Conservation (phyloP, 2,888 invertebrate genomes). For the Pediacus dermestoides region DNA sequence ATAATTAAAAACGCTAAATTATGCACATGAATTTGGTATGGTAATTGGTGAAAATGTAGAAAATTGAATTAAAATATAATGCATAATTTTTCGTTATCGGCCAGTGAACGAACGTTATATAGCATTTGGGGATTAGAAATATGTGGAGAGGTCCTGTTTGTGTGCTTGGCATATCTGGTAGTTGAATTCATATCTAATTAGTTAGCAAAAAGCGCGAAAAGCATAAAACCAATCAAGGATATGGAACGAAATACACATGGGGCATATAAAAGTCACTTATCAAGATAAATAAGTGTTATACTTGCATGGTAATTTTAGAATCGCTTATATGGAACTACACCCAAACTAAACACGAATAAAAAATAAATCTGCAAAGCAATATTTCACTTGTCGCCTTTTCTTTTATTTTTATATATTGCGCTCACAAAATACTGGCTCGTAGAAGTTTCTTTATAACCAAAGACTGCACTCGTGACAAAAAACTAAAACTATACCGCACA, state of each 20-base stretch:
- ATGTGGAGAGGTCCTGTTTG: background rate
- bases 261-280: constrained; percentile 33
- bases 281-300: constrained; percentile 28
- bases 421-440: too few species aligned
- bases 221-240: constrained; percentile 29
- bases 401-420: too few species aligned
- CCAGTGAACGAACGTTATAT: background rate
- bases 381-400: too few species aligned
- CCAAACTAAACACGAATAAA: background rate
- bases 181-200: constrained; percentile 17
- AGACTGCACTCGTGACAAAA: too few species aligned
- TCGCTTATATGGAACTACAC: constrained; percentile 16
- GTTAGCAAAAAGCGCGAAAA: constrained; percentile 24
- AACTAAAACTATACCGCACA: too few species aligned
- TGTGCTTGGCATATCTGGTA: constrained; percentile 2
- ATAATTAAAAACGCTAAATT: constrained; percentile 11
- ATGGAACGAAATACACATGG: constrained; percentile 28
- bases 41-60: constrained; percentile 16
- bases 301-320: constrained; percentile 23
- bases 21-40: constrained; percentile 18
- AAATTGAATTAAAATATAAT: constrained; percentile 20
- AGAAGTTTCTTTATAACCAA: too few species aligned
- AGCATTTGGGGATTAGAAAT: background rate
- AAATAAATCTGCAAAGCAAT: too few species aligned
- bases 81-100: constrained; percentile 5